These are phyloP conservation scores for Terrapene triunguis DNA, from an alignment of 2,113 vertebrate genomes.

Conservation along the genomic window DNA sequence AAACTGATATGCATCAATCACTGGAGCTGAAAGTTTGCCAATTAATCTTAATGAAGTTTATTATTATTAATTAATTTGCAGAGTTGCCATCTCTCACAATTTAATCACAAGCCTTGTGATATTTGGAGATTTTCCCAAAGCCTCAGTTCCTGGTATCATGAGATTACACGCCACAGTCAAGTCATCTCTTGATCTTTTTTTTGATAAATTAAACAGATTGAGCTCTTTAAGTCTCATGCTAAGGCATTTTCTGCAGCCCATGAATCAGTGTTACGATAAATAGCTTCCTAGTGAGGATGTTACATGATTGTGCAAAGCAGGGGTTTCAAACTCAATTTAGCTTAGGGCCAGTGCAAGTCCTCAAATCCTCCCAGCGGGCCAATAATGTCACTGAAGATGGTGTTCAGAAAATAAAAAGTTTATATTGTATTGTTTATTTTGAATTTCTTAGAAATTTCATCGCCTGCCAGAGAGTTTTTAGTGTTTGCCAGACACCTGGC, in stretches of 20 bases:
- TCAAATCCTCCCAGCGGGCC: too few species aligned
- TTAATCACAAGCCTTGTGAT: neutral
- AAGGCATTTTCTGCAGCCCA: neutral
- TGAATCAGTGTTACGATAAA: neutral
- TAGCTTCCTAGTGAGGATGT: rapidly evolving
- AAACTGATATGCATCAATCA: neutral
- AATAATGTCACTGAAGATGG: too few species aligned
- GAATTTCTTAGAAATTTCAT: too few species aligned
- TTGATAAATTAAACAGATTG: neutral
- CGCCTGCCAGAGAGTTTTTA: too few species aligned
- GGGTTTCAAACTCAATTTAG: too few species aligned
- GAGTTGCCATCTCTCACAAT: neutral
- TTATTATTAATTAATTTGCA: neutral
- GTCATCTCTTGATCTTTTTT: neutral
- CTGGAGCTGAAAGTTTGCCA: neutral
- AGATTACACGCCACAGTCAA: neutral
- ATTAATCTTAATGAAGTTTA: neutral
- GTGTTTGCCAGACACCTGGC: too few species aligned
- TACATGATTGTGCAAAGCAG: neutral
- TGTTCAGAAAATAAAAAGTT: too few species aligned
- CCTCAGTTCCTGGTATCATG: neutral
- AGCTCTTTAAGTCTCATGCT: neutral
- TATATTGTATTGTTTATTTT: too few species aligned
- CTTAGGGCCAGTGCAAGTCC: too few species aligned
- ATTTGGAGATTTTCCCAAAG: neutral